Base-by-base conservation (phyloP, 2,113 vertebrate genomes). In the Grus americana region DNA sequence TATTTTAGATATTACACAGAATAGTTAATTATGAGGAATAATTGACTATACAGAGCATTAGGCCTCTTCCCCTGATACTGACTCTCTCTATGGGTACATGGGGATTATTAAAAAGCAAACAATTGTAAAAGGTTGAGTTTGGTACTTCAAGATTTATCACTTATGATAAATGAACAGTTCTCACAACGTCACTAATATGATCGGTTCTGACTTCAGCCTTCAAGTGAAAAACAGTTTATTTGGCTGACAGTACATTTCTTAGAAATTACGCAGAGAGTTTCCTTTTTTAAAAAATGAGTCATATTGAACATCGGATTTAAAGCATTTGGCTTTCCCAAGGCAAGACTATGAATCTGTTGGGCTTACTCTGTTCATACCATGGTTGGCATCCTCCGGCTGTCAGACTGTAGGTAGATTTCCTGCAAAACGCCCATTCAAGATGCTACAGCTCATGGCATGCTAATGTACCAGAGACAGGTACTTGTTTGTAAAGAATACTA, bases 21-120 rank as follows among this genome's bases (percentile, higher is more conserved):
- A 24, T 11, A 70, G 7, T 62, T 61, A 44, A 57, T 66, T 65
- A 23, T 15, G n/a, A 79, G 49, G 40, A 88, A 40, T 27, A 73
- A 36, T 40, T 73, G 40, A 27, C 54, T 61, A 2, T 32, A 47
- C 18, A 47, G 74, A 72, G 54, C 30, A 49, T 63, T 67, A 62
- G 50, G 21, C 40, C 20, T 73, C 47, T 79, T 88, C 38, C 21
- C 15, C 17, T 63, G 30, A 4, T 27, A 73, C 36, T 74, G 49
- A 70, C 11, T 66, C 54, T 81, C 36, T 93, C 20, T 81, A 4
- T 40, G 58, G 70, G 50, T 58, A 52, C 26, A 32, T 4, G 8
- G 8, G 30, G 32, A 27, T 75, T 93, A 79, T 92, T 88, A 88
- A 91, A 95, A 93, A 76, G 5, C 44, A 86, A 57, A 86, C 14